Conservation (phyloP, 53 echinoderm and acorn worm species). For the Echinometra lucunter region DNA sequence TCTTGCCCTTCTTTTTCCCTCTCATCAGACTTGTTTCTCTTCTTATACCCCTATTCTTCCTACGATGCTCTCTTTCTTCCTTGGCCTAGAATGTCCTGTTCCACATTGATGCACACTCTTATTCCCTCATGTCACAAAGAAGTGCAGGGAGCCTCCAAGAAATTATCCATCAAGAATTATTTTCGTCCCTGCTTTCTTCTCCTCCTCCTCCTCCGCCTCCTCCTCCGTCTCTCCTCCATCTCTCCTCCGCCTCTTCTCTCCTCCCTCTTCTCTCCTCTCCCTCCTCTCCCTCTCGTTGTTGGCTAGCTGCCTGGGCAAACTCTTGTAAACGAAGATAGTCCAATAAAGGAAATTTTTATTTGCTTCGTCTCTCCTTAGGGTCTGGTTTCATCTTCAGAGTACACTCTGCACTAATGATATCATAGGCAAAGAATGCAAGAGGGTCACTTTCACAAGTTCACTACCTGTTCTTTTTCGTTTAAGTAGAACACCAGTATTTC, state of each 20-base stretch:
- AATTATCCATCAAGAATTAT: conserved; percentile 14
- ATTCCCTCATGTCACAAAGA: conserved; percentile 36
- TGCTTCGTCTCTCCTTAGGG: conserved; percentile 18
- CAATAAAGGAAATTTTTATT: conserved; percentile 38
- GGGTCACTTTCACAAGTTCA: conserved; percentile 46
- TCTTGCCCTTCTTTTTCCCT: not conserved
- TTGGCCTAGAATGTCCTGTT: not conserved
- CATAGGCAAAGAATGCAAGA: conserved; percentile 30
- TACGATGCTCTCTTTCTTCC: not conserved
- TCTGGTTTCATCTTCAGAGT: conserved; percentile 55
- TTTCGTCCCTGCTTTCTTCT: not conserved
- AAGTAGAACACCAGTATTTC: no score
- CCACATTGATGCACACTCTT: not conserved
- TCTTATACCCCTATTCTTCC: not conserved
- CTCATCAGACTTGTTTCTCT: no score
- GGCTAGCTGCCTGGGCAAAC: conserved; percentile 38
- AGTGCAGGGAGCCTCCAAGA: conserved; percentile 13
- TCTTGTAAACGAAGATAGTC: conserved; percentile 36
- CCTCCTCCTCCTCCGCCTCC: not conserved
- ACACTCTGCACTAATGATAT: conserved; percentile 53
- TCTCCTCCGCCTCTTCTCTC: not conserved
- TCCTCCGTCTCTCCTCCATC: not conserved
- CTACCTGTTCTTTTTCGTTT: not conserved
- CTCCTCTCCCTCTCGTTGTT: not conserved
- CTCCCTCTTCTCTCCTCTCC: not conserved